Evolutionary conservation across 2,888 invertebrate genomes (phyloP), one percentile per base, ranked within the genome.

Genomic region (Drosophila austrosaltans): DNA sequence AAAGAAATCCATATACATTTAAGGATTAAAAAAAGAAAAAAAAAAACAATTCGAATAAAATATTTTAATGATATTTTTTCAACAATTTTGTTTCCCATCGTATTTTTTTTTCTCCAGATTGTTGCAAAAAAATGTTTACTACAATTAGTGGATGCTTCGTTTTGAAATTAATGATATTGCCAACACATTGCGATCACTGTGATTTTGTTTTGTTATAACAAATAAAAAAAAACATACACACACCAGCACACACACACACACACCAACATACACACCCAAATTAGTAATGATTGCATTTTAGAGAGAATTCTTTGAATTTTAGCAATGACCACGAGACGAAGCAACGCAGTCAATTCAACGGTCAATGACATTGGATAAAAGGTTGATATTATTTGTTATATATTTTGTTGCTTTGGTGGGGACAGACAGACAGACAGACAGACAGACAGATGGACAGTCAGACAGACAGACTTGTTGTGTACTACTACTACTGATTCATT

Each of bases 341-440:
- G 30, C 30, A 30, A 3, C 28, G n/a, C 53, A 71, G 59, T 64
- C 59, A 72, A 72, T 74, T 68, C 68, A 66, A 68, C 80, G 85
- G 80, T 85, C 82, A 85, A 76, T 68, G 85, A 85, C 85, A 79
- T 60, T 74, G 70, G 74, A 39, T 57, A 30, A 61, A 44, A 48
- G 53, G 57, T 36, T 36, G 36, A 36, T 36, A 8, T 36, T 36
- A 8, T 36, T 36, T 36, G 8, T 8, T 36, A 10, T 36, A 36
- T 10, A 36, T 5, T 30, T 30, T 30, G 30, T 30, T 30, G 30
- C 6, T 30, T 30, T 30, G 5, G 30, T 30, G 30, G 30, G 30
- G 30, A 30, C 30, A 30, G 30, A 30, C 30, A 30, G 3, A 30
- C 1, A 30, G 30, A 30, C 30, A 30, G 30, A 30, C 30, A 30